Percentiles rank a stretch among this genome's conserved stretches.
Evolutionary conservation across 1,140 invertebrate genomes (phyloP).

Genomic region (Bicyclus anynana): DNA sequence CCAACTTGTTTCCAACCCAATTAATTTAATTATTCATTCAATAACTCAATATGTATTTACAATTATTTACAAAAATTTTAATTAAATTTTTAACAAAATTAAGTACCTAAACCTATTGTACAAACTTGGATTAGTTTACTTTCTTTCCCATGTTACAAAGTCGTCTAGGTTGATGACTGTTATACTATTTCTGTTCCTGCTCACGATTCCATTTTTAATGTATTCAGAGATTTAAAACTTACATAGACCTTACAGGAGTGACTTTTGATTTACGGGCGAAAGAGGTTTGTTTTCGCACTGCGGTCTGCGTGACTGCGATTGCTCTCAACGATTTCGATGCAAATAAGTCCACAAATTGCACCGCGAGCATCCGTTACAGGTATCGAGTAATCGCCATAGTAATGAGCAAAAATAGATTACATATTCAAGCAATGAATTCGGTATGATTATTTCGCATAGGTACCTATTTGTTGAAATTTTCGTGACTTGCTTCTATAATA

Average conservation of each 20-base stretch:
- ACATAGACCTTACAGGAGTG: constrained; percentile 8
- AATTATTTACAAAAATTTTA: too few relatives aligned
- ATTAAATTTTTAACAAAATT: too few relatives aligned
- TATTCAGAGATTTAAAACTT: constrained; percentile 19
- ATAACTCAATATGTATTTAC: too few relatives aligned
- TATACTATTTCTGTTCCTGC: constrained; percentile 4
- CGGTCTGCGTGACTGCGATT: constrained; percentile 49
- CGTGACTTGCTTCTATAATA: constrained; percentile 26
- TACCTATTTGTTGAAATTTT: constrained; percentile 55
- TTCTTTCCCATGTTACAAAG: too few relatives aligned
- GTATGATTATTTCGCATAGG: constrained; percentile 25
- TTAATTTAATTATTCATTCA: too few relatives aligned
- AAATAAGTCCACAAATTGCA: constrained; percentile 62
- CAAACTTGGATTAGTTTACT: too few relatives aligned
- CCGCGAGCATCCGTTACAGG: constrained; percentile 49
- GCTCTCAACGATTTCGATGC: constrained; percentile 47
- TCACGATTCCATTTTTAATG: constrained; percentile 16
- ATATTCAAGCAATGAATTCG: constrained; percentile 21
- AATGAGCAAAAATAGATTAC: constrained; percentile 55
- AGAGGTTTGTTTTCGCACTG: constrained; percentile 34
- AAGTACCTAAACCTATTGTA: too few relatives aligned
- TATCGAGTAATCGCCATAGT: constrained; percentile 47
- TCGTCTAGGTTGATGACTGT: not conserved
- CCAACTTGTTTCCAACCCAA: too few relatives aligned
- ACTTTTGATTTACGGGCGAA: constrained; percentile 22